phyloP scores from a whole-genome alignment of 2,113 vertebrate genomes.

The Rhea americana region DNA sequence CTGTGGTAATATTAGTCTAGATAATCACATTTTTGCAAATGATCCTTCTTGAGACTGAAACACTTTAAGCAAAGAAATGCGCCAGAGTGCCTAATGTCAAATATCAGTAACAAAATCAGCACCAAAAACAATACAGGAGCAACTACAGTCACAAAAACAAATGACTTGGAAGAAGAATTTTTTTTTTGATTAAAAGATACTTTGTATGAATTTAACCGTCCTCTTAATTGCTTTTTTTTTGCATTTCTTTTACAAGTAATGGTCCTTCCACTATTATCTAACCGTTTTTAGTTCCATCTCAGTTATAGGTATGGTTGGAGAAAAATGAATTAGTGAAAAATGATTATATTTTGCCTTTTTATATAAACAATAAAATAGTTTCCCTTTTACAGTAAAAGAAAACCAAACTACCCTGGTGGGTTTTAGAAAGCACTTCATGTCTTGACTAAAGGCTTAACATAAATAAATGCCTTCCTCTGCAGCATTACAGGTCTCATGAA shows the following conservation, averaged over 20 bases:
- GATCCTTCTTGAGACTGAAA: no score
- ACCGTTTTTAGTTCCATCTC: neutral
- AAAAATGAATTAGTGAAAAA: neutral
- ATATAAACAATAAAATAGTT: neutral
- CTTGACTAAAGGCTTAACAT: neutral
- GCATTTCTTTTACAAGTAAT: neutral
- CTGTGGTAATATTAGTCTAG: neutral
- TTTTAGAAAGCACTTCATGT: constrained; percentile 19
- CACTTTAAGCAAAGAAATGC: no score
- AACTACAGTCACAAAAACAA: no score
- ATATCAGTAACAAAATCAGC: no score
- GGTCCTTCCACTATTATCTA: neutral
- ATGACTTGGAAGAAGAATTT: no score
- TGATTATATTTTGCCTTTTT: neutral
- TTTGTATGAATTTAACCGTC: no score
- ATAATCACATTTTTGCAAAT: neutral
- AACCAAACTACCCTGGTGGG: neutral
- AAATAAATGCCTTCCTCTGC: neutral
- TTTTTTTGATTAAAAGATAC: no score
- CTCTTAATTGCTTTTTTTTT: no score
- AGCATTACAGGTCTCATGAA: neutral
- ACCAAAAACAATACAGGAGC: no score
- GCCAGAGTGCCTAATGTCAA: no score
- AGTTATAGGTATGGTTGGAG: neutral
- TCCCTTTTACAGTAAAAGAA: constrained; percentile 11